These are phyloP conservation scores for Selene dorsalis DNA, from an alignment of 2,797 vertebrate species.

Conservation along the genomic window DNA sequence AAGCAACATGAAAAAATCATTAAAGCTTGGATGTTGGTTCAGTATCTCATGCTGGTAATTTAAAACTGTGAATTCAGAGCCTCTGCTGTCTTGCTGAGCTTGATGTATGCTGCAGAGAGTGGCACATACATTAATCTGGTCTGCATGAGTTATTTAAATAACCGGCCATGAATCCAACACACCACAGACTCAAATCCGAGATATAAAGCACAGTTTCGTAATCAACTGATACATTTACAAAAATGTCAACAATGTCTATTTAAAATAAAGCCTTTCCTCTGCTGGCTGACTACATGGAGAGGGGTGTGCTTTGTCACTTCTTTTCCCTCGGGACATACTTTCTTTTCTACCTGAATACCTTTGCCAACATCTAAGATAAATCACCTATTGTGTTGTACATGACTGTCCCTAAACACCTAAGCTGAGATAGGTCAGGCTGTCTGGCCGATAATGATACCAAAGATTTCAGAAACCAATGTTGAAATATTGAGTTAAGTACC, in stretches of 20 bases:
- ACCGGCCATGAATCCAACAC: neutral
- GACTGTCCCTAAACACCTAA: neutral
- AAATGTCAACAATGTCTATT: neutral
- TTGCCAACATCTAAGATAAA: slow-evolving; percentile 30
- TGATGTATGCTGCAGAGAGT: neutral
- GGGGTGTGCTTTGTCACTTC: neutral
- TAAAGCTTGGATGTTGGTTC: neutral
- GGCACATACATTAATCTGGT: neutral
- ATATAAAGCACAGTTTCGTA: neutral
- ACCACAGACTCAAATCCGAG: neutral
- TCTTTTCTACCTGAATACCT: slow-evolving; percentile 3
- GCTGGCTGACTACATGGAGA: neutral
- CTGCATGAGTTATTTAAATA: neutral
- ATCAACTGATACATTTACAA: neutral
- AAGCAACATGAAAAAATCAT: neutral
- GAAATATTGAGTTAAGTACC: neutral
- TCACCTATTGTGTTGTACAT: slow-evolving; percentile 16
- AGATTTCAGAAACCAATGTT: neutral
- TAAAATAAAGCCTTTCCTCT: slow-evolving; percentile 1
- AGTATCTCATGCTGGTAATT: neutral
- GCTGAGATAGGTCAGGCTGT: slow-evolving; percentile 8
- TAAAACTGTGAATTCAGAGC: neutral
- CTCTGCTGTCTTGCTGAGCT: neutral
- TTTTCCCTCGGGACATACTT: neutral
- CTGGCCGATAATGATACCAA: too few relatives aligned